Evolutionary conservation across 2,797 vertebrate genomes (phyloP).

Genomic region (Helostoma temminkii): DNA sequence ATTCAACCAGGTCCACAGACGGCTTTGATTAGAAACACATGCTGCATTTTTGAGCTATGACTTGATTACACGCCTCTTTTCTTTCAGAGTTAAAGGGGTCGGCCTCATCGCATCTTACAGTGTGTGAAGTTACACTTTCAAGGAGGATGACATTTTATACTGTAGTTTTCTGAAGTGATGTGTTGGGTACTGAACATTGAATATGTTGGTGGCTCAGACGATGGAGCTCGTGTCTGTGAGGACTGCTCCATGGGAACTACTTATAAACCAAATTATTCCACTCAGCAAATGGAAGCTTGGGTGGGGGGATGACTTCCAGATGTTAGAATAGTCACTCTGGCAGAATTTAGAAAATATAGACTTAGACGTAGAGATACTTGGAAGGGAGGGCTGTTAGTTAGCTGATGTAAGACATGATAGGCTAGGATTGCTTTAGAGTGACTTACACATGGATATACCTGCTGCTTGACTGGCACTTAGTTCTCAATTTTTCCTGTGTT

Average conservation of each 20-base stretch:
- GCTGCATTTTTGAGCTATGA: constrained; percentile 85
- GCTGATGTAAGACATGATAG: constrained; percentile 58
- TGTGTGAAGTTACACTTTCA: constrained; percentile 27
- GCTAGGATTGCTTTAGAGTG: constrained; percentile 25
- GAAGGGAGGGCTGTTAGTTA: constrained; percentile 60
- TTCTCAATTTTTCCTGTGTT: constrained; percentile 59
- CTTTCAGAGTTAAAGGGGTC: constrained; percentile 44
- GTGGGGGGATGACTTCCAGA: constrained; percentile 88
- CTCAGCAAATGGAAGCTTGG: constrained; percentile 75
- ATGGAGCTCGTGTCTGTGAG: constrained; percentile 47
- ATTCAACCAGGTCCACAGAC: constrained; percentile 76
- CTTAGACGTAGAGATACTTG: constrained; percentile 67
- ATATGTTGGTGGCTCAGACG: constrained; percentile 26
- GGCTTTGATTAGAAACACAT: constrained; percentile 83
- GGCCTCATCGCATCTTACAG: constrained; percentile 13
- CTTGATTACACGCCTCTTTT: constrained; percentile 82
- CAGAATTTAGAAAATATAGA: constrained; percentile 80
- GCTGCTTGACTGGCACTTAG: constrained; percentile 62
- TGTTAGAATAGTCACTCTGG: constrained; percentile 88
- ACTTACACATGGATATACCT: constrained; percentile 32
- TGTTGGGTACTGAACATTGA: constrained; percentile 25
- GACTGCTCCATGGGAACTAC: constrained; percentile 78
- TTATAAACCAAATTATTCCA: constrained; percentile 79
- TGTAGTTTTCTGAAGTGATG: constrained; percentile 7
- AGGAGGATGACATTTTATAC: constrained; percentile 4